Percentiles rank a stretch among this genome's conserved stretches.
These are phyloP conservation scores for Eubasilissa splendida DNA, from an alignment of 2,888 invertebrate species.

Conservation along the genomic window DNA sequence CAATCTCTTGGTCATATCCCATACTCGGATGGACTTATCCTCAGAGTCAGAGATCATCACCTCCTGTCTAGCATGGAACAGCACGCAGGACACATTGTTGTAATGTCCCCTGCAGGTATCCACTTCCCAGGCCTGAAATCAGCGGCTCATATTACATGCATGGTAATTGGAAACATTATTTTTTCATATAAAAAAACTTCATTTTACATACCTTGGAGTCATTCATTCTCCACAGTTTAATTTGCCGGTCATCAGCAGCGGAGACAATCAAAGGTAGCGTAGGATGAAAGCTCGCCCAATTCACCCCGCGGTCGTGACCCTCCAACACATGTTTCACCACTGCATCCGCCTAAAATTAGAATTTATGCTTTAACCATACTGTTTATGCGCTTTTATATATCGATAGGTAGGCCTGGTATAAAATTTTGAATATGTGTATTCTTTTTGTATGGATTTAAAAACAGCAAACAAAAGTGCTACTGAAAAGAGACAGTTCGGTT, in stretches of 20 bases:
- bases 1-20: constrained; percentile 97
- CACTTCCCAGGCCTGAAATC: constrained; percentile 92
- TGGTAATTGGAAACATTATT: background rate
- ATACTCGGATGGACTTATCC: constrained; percentile 97
- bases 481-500: too few relatives aligned
- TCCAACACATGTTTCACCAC: constrained; percentile 92
- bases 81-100: constrained; percentile 98
- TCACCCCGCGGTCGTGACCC: constrained; percentile 97
- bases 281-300: constrained; percentile 99
- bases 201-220: constrained; percentile 81
- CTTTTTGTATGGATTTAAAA: too few relatives aligned
- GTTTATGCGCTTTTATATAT: too few relatives aligned
- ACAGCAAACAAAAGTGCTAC: too few relatives aligned
- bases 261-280: constrained; percentile 95
- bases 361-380: too few relatives aligned
- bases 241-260: constrained; percentile 98
- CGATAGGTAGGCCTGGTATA: too few relatives aligned
- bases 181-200: background rate
- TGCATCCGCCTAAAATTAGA: constrained; percentile 81
- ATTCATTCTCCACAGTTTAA: constrained; percentile 99
- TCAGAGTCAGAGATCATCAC: constrained; percentile 97
- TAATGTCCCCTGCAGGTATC: constrained; percentile 99
- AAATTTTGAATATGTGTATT: too few relatives aligned
- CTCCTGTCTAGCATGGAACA: constrained; percentile 98
- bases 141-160: background rate